Percentiles rank a stretch among this genome's conserved stretches.
Evolutionary conservation across 2,113 vertebrate species (phyloP).

Genomic region (Cyprinodon variegatus): DNA sequence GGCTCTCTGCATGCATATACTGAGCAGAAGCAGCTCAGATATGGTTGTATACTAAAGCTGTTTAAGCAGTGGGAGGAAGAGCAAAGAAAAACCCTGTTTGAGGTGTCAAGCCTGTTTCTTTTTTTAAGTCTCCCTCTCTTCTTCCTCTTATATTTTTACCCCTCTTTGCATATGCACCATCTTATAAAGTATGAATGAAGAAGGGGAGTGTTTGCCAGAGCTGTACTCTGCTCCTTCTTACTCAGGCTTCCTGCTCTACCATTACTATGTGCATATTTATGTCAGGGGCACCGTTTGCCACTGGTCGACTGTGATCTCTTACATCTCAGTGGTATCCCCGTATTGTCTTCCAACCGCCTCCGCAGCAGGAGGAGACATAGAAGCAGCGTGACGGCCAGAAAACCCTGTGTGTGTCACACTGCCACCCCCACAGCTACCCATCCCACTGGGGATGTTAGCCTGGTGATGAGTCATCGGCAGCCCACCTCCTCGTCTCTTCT

Average conservation of each 20-base stretch:
- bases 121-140: conserved; percentile 22
- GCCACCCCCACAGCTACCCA: conserved; percentile 63
- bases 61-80: conserved; percentile 6
- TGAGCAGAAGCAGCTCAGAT: background rate
- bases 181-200: conserved; percentile 64
- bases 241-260: conserved; percentile 29
- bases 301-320: conserved; percentile 11
- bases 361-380: conserved; percentile 52
- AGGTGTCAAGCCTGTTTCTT: background rate
- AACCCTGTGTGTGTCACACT: conserved; percentile 60
- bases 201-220: conserved; percentile 15
- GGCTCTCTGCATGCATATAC: background rate
- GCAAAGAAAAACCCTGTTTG: background rate
- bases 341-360: conserved; percentile 58
- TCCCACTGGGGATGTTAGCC: conserved; percentile 58
- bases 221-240: conserved; percentile 14
- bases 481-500: conserved; percentile 24
- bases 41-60: background rate
- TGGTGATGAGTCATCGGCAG: conserved; percentile 70
- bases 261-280: conserved; percentile 22
- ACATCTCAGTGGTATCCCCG: conserved; percentile 53
- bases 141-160: conserved; percentile 17
- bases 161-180: conserved; percentile 29
- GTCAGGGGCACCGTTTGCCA: conserved; percentile 9
- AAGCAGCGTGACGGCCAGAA: conserved; percentile 39